Conservation (phyloP, 2,888 invertebrate species). For the Leptinotarsa tumamoca region DNA sequence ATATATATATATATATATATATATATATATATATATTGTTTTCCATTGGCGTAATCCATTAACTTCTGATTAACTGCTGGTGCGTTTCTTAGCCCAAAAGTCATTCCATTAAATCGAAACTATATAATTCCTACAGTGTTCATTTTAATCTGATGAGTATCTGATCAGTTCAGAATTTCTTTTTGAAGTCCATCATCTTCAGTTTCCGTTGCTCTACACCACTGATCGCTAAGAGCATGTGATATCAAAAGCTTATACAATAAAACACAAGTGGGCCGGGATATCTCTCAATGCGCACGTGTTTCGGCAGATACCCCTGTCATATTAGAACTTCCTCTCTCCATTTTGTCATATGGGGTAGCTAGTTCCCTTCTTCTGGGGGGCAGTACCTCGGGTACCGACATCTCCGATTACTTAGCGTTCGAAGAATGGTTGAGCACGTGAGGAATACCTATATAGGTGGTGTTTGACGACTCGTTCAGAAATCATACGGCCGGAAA, state of each 20-base stretch:
- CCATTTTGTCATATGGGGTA: conserved; percentile 54
- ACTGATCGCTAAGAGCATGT: conserved; percentile 35
- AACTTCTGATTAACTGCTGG: no score
- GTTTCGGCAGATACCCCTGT: conserved; percentile 62
- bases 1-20: no score
- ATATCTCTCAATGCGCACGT: conserved; percentile 61
- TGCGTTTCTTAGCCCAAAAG: no score
- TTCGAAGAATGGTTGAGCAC: conserved; percentile 37
- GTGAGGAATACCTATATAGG: conserved; percentile 36
- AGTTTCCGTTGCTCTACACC: conserved; percentile 21
- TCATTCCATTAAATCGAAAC: no score
- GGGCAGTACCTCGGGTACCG: conserved; percentile 26
- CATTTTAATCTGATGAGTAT: no score
- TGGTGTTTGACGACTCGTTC: conserved; percentile 29
- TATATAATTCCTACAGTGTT: no score
- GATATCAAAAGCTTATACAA: conserved; percentile 40
- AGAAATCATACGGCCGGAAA: conserved; percentile 53
- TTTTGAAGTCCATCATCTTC: background rate
- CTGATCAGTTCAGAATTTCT: no score
- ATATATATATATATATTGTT: no score
- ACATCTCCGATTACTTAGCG: conserved; percentile 43
- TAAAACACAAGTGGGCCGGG: conserved; percentile 55
- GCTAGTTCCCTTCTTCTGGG: conserved; percentile 35
- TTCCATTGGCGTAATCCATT: no score
- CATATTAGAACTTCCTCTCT: conserved; percentile 63